Base-by-base conservation (phyloP, 1,140 invertebrate genomes). In the Leguminivora glycinivorella region DNA sequence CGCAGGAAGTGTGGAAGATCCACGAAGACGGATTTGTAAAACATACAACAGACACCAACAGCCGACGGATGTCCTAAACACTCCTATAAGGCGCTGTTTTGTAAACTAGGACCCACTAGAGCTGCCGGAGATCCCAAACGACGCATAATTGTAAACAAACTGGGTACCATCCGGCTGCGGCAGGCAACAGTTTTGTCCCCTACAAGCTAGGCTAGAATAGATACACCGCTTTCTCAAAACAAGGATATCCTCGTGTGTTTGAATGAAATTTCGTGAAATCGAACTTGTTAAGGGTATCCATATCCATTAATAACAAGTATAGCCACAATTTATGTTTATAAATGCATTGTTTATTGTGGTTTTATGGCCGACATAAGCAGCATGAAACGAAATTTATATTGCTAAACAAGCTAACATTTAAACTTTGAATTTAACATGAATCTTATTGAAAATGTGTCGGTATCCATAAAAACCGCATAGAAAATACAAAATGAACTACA, bases 71-170 rank as follows among this genome's bases (percentile, higher is more conserved):
- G 19, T 52, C 47, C 47, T 52, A 52, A 52, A 52, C 19, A 19
- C 19, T 9, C 4, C 22, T 0, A 22, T 19, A 52, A 9, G 40
- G 5, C n/a, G n/a, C 40, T 52, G 47, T 52, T 52, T 22, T 19
- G 47, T 52, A 52, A 52, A 52, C 47, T 52, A 52, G 47, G 19
- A 43, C 14, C 47, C 47, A 47, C 12, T 43, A 43, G 40, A 43
- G 40, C 38, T 9, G 31, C 34, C 34, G 9, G 43, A 17, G 43
- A n/a, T n/a, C n/a, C 12, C n/a, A 47, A 47, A 47, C 47, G 6
- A 19, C 9, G 22, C 6, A 19, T 1, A 52, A 22, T 9, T 52
- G 19, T 52, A 7, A 52, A 22, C 19, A 19, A 22, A 10, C 7
- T 10, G 19, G 40, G 40, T 17, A 7, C 17, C 19, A 22, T 52